Conservation (phyloP, 2,113 vertebrate genomes). For the Istiophorus platypterus region DNA sequence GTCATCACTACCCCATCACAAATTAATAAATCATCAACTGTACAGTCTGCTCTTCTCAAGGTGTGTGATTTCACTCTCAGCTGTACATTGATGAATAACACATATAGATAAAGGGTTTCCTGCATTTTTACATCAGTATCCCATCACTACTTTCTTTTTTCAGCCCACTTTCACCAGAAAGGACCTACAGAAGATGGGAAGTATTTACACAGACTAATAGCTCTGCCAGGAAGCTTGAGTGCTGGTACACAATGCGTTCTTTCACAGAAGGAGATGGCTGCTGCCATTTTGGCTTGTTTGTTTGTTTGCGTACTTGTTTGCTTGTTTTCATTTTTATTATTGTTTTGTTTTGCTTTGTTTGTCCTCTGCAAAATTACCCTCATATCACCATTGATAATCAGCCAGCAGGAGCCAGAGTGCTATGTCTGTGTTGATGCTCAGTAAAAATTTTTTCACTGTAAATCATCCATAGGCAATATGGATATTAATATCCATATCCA, state of each 20-base stretch:
- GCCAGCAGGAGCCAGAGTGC: no score
- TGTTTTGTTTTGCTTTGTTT: background rate
- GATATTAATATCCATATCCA: no score
- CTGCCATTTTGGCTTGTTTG: slow-evolving; percentile 1
- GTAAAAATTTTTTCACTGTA: background rate
- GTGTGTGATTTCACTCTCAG: background rate
- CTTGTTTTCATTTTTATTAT: background rate
- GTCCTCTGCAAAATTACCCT: background rate
- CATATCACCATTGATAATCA: background rate
- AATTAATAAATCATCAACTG: slow-evolving; percentile 52
- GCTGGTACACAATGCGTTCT: slow-evolving; percentile 20
- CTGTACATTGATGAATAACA: no score
- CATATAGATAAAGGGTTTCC: background rate
- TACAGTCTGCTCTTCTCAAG: background rate
- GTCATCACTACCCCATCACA: slow-evolving; percentile 21
- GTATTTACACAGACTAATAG: slow-evolving; percentile 59
- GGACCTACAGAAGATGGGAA: slow-evolving; percentile 35
- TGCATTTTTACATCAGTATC: slow-evolving; percentile 6
- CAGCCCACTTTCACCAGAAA: slow-evolving; percentile 25
- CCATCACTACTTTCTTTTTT: background rate
- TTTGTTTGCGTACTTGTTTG: background rate
- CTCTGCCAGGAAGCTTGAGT: slow-evolving; percentile 52
- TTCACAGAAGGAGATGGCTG: slow-evolving; percentile 29
- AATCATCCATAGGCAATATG: background rate
- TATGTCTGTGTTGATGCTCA: no score